Percentiles rank a stretch among this genome's conserved stretches.
Evolutionary conservation across 2,888 invertebrate species (phyloP).

Genomic region (Coecobrya sp.): DNA sequence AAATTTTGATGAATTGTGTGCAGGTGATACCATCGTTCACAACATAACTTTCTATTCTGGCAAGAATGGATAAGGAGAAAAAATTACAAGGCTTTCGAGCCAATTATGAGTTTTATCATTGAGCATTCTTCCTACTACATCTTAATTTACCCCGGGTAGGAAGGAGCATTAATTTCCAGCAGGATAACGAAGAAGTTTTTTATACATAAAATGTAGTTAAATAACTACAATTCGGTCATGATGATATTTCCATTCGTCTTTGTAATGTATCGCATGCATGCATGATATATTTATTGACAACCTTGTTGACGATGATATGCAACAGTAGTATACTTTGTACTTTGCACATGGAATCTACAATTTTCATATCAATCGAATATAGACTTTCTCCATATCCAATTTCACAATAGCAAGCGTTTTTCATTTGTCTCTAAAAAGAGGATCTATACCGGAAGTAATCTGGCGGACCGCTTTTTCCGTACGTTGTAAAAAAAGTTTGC

Average conservation of each 20-base stretch:
- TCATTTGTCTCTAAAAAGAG: slow-evolving; percentile 17
- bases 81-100: too few relatives aligned
- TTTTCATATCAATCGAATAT: neutral
- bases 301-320: too few relatives aligned
- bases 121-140: neutral
- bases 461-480: neutral
- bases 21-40: neutral
- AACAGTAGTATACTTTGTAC: neutral
- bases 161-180: neutral
- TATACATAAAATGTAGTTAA: neutral
- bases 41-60: neutral
- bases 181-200: neutral
- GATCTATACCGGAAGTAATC: slow-evolving; percentile 10
- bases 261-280: too few relatives aligned
- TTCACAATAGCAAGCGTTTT: slow-evolving; percentile 13
- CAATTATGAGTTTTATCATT: too few relatives aligned
- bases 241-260: too few relatives aligned
- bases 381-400: neutral
- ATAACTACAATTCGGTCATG: too few relatives aligned
- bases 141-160: too few relatives aligned
- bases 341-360: neutral
- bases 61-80: too few relatives aligned
- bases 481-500: neutral
- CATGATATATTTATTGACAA: too few relatives aligned
- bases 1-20: slow-evolving; percentile 5